Conservation (phyloP, 2,797 vertebrate genomes). For the Chiroxiphia lanceolata region DNA sequence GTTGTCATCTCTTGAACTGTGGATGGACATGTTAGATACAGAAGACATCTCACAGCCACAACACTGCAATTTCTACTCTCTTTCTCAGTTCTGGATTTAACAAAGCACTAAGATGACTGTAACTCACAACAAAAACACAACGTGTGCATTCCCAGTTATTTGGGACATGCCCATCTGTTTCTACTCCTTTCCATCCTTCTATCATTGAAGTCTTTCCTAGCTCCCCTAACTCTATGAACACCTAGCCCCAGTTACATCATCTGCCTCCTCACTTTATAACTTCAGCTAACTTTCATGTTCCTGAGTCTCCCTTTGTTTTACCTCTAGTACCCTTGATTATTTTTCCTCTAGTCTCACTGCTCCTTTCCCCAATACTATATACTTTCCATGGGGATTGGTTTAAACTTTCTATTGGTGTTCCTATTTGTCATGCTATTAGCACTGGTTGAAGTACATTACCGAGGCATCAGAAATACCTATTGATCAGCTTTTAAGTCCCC, state of each 20-base stretch:
- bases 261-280: neutral
- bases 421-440: neutral
- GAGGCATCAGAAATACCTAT: neutral
- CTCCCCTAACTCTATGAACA: neutral
- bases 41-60: neutral
- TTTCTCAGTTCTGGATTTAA: neutral
- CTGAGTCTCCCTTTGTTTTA: neutral
- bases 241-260: fast-evolving
- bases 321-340: neutral
- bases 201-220: neutral
- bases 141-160: neutral
- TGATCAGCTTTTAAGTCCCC: neutral
- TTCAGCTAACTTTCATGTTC: neutral
- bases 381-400: neutral
- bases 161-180: neutral
- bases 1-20: neutral
- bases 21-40: neutral
- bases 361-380: neutral
- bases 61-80: neutral
- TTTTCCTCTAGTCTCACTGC: neutral
- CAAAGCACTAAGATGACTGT: neutral
- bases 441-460: fast-evolving
- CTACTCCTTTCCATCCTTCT: neutral
- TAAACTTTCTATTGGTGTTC: neutral
- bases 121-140: neutral